Evolutionary conservation across 30 jellyfish, hydroid and myxozoan species (phyloP), one percentile per base, ranked within the genome.

Genomic region (Aurelia coerulea): DNA sequence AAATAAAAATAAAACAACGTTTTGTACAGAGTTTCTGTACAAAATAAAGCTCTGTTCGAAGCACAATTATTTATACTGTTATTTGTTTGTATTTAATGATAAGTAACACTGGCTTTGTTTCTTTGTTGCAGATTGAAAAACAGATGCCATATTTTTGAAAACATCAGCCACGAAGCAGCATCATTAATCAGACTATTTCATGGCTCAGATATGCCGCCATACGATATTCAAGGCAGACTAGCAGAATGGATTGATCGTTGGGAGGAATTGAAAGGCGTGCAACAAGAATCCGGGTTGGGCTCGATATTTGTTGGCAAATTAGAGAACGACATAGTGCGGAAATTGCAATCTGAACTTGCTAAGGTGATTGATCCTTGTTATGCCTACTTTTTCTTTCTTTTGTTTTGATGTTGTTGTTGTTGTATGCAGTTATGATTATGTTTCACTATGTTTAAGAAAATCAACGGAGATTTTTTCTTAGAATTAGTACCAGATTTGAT

Each of bases 201-300:
- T 51, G 88, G 85, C 54, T 59, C 87, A 16, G 93, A 84, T 37
- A 84, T 84, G 88, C 93, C 93, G 62, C 93, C 93, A 9, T 84
- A 84, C 54, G 93, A 84, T 75, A 35, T 84, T 5, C 88, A 74
- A 56, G 93, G 73, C 34, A 50, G 52, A 52, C 17, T 84, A 16
- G 70, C 83, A 39, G 73, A 59, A 37, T 84, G 93, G 93, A 73
- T 84, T 11, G 79, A 39, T 19, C 68, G 88, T 6, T 84, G 93
- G 93, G 88, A 73, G 11, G 58, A 67, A 31, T 62, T 74, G 18
- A 60, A 66, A 42, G 70, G 69, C 0, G 53, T 65, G 12, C 67
- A 50, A 37, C 79, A 81, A 53, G 84, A 23, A 34, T 17, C 74
- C 16, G 51, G 23, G 75, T 65, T 68, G 2, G 72, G 49, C 2